phyloP scores from a whole-genome alignment of 2,888 invertebrate genomes.

The Agriopis aurantiaria region DNA sequence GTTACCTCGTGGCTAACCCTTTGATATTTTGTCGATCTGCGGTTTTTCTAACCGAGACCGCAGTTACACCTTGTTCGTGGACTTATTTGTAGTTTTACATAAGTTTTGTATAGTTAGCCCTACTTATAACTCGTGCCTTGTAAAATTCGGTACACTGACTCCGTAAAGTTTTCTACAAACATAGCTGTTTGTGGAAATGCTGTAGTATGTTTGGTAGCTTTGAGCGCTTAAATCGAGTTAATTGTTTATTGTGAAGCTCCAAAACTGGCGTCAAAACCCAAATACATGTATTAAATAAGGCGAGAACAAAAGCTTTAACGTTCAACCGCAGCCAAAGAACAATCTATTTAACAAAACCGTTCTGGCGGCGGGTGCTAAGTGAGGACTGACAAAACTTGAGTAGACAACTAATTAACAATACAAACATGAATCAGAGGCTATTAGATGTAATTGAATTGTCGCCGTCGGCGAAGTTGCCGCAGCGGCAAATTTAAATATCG shows the following conservation, averaged over 20 bases:
- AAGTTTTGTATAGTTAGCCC: conserved; percentile 30
- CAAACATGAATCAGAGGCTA: conserved; percentile 87
- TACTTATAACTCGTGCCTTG: conserved; percentile 4
- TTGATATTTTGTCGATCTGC: conserved; percentile 66
- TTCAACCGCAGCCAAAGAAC: conserved; percentile 70
- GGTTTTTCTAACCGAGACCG: conserved; percentile 56
- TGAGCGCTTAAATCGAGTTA: conserved; percentile 21
- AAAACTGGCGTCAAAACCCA: conserved; percentile 51
- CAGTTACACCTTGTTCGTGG: conserved; percentile 47
- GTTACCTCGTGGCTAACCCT: conserved; percentile 61
- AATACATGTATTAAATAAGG: conserved; percentile 67
- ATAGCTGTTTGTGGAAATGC: too few species aligned
- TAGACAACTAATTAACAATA: conserved; percentile 85
- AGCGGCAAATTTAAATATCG: conserved; percentile 83
- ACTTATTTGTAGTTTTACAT: conserved; percentile 39
- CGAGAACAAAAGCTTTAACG: conserved; percentile 68
- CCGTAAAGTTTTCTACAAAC: conserved; percentile 7
- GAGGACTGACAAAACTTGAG: conserved; percentile 85
- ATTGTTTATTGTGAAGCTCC: conserved; percentile 43
- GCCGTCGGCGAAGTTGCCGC: conserved; percentile 80
- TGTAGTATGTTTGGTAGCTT: background rate
- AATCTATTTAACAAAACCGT: conserved; percentile 78
- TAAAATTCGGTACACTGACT: conserved; percentile 21
- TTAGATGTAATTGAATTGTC: conserved; percentile 86
- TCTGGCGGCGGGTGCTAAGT: conserved; percentile 66